A percentile compares a stretch with the other conserved stretches of the same genome.
Conservation (phyloP, 2,888 invertebrate genomes). For the Xestobium rufovillosum region DNA sequence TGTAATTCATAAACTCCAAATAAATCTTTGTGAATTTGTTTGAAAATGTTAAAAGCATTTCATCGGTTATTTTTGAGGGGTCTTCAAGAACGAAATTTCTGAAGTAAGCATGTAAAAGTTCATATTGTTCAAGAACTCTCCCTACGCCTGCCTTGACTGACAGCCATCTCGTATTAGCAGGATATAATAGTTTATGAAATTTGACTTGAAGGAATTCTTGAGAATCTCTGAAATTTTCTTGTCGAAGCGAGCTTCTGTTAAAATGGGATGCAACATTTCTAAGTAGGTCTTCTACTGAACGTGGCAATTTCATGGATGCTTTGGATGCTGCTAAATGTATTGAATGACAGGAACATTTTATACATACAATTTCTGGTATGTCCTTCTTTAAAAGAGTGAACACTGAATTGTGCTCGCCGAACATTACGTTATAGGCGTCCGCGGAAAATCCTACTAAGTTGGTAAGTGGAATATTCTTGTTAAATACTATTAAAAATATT, state of each 20-base stretch:
- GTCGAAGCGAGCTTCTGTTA: conserved; percentile 18
- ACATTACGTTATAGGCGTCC: conserved; percentile 32
- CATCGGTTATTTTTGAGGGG: conserved; percentile 25
- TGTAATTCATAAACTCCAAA: conserved; percentile 28
- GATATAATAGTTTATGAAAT: conserved; percentile 24
- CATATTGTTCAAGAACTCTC: conserved; percentile 33
- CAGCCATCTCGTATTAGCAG: conserved; percentile 26
- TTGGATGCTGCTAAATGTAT: conserved; percentile 31
- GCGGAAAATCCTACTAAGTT: conserved; percentile 28
- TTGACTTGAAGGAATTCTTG: conserved; percentile 29
- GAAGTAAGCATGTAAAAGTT: conserved; percentile 29
- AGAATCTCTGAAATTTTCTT: conserved; percentile 25
- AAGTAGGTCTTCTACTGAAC: conserved; percentile 25
- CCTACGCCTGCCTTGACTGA: conserved; percentile 33
- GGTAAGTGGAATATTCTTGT: conserved; percentile 19
- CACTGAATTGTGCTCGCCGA: conserved; percentile 23
- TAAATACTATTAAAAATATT: too few relatives aligned
- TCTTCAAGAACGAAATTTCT: conserved; percentile 25
- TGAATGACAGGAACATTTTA: conserved; percentile 35
- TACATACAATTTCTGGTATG: conserved; percentile 27
- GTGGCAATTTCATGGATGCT: conserved; percentile 33
- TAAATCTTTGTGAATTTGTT: conserved; percentile 28
- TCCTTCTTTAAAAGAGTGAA: conserved; percentile 16
- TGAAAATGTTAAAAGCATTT: conserved; percentile 22
- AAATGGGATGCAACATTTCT: conserved; percentile 25